Conservation (phyloP, 64 coral and sea anemone species). For the Stylophora pistillata region DNA sequence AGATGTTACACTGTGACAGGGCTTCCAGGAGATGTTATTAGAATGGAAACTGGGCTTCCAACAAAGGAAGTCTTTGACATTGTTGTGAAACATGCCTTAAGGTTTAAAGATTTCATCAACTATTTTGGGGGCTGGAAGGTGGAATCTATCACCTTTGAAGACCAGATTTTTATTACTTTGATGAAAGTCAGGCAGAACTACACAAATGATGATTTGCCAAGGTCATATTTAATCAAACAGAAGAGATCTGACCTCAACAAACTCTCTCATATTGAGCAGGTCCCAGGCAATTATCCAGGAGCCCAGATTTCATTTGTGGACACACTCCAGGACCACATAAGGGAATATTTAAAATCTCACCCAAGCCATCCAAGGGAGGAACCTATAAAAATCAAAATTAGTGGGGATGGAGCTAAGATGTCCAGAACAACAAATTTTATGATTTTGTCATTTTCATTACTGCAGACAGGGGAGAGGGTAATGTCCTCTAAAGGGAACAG, state of each 20-base stretch:
- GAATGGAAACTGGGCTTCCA: too few species aligned
- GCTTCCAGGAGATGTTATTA: too few species aligned
- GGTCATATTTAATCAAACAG: slow-evolving; percentile 64
- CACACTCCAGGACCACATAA: slow-evolving; percentile 53
- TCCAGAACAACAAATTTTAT: slow-evolving; percentile 26
- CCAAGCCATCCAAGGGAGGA: neutral
- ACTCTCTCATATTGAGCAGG: slow-evolving; percentile 33
- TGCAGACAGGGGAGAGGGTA: slow-evolving; percentile 40
- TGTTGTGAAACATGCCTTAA: too few species aligned
- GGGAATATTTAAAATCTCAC: neutral
- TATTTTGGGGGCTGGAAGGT: too few species aligned
- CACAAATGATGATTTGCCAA: slow-evolving; percentile 42
- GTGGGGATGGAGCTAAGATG: slow-evolving; percentile 45
- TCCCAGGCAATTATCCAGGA: slow-evolving; percentile 37
- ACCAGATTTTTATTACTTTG: too few species aligned
- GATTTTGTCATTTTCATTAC: slow-evolving; percentile 30
- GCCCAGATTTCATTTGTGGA: slow-evolving; percentile 62
- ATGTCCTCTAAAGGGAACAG: slow-evolving; percentile 49
- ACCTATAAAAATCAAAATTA: slow-evolving; percentile 54
- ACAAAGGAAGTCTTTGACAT: too few species aligned
- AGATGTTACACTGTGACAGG: too few species aligned
- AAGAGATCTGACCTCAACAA: slow-evolving; percentile 55
- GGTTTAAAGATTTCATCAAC: too few species aligned
- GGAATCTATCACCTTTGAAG: too few species aligned
- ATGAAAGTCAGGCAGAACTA: too few species aligned